Evolutionary conservation across 2,797 vertebrate genomes (phyloP).

Genomic region (Cossypha caffra): DNA sequence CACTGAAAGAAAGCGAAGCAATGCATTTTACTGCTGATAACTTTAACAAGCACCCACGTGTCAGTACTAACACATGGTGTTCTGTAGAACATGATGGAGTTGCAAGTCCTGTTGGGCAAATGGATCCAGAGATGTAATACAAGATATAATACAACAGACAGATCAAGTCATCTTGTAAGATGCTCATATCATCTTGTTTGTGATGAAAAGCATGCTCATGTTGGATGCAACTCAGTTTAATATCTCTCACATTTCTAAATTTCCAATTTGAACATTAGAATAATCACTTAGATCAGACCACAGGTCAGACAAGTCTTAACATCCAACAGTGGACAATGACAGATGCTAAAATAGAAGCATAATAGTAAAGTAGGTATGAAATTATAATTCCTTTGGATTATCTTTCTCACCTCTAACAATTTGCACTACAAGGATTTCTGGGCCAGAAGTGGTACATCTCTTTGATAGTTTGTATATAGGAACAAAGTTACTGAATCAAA

Average conservation of each 20-base stretch:
- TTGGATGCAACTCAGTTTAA: neutral
- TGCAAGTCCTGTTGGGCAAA: neutral
- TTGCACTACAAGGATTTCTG: neutral
- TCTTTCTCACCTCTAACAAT: neutral
- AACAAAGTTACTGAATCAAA: neutral
- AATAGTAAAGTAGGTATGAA: neutral
- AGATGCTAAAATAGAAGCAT: neutral
- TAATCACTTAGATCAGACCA: neutral
- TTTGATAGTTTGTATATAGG: neutral
- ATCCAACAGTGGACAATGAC: neutral
- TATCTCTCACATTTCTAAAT: neutral
- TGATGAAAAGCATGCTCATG: neutral
- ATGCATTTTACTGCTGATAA: neutral
- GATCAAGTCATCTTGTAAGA: neutral
- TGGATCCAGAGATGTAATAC: neutral
- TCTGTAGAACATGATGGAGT: rapidly evolving
- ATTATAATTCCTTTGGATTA: neutral
- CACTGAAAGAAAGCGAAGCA: neutral
- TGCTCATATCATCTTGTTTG: neutral
- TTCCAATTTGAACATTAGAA: neutral
- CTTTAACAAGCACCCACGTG: neutral
- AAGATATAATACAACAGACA: neutral
- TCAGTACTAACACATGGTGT: neutral
- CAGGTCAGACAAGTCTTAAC: neutral
- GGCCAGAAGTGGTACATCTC: neutral